Conservation (phyloP, 35 echinoderm and acorn worm species). For the Strongylocentrotus purpuratus region DNA sequence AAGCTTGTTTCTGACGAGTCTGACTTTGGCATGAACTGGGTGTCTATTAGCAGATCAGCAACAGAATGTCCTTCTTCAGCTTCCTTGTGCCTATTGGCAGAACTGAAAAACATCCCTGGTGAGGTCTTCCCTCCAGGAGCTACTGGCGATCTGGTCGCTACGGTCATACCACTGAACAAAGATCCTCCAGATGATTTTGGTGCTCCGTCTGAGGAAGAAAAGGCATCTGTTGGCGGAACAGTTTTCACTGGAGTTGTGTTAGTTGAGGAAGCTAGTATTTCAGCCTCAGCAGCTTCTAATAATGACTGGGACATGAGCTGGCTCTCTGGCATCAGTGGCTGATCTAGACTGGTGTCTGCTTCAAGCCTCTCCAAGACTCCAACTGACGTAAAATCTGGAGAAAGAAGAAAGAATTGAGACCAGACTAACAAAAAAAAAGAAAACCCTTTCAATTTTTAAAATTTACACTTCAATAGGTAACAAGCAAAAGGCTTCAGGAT, state of each 20-base stretch:
- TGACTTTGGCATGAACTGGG: not conserved
- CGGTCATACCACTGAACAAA: conserved; percentile 41
- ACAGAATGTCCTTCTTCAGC: not conserved
- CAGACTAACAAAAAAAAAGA: too few species aligned
- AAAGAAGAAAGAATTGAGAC: not conserved
- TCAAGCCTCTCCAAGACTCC: conserved; percentile 42
- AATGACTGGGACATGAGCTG: not conserved
- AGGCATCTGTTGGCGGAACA: not conserved
- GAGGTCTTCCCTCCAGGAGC: not conserved
- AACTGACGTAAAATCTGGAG: conserved; percentile 42
- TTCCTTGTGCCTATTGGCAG: not conserved
- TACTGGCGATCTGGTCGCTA: not conserved
- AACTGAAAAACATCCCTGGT: not conserved
- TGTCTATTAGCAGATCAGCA: not conserved
- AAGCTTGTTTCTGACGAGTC: too few species aligned
- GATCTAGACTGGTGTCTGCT: conserved; percentile 39
- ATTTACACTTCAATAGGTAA: too few species aligned
- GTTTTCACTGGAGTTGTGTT: too few species aligned
- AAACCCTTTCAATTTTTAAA: too few species aligned
- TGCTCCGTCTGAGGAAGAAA: not conserved
- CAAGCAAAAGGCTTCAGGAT: too few species aligned
- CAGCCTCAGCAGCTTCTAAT: not conserved
- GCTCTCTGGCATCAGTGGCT: not conserved
- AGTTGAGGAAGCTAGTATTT: not conserved
- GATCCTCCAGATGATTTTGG: not conserved